phyloP scores from a whole-genome alignment of 2,113 vertebrate genomes.

The Pseudopipra pipra region DNA sequence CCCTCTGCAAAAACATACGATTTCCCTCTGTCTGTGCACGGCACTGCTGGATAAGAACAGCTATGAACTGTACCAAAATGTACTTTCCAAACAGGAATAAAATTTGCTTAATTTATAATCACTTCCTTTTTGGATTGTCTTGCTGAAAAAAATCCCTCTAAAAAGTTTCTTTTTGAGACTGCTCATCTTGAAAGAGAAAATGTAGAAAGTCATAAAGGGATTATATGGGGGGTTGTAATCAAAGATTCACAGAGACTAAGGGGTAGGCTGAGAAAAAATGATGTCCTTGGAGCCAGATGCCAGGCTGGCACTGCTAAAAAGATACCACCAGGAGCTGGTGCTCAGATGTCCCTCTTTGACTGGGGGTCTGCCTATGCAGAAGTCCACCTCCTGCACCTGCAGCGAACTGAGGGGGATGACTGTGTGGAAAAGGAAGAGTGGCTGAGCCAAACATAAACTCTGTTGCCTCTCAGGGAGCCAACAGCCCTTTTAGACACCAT shows the following conservation, averaged over 20 bases:
- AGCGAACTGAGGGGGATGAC: neutral
- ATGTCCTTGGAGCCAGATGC: neutral
- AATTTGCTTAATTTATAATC: neutral
- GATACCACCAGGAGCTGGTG: neutral
- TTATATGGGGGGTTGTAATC: accelerated
- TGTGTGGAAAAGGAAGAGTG: neutral
- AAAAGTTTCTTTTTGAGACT: neutral
- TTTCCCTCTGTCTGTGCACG: neutral
- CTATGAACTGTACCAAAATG: neutral
- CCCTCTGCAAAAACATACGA: neutral
- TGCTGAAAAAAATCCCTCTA: neutral
- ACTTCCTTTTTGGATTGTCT: neutral
- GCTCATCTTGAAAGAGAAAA: neutral
- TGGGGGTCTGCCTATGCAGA: neutral
- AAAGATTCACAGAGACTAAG: neutral
- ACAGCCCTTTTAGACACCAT: neutral
- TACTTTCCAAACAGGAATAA: slow-evolving; percentile 14
- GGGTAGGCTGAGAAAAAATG: neutral
- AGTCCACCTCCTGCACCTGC: neutral
- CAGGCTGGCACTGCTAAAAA: neutral
- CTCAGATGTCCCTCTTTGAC: neutral
- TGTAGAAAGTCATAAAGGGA: neutral
- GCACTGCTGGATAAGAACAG: neutral
- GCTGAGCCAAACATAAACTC: neutral
- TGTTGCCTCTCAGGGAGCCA: neutral